phyloP scores from a whole-genome alignment of 2,797 vertebrate species.

The Onychomys leucogaster region DNA sequence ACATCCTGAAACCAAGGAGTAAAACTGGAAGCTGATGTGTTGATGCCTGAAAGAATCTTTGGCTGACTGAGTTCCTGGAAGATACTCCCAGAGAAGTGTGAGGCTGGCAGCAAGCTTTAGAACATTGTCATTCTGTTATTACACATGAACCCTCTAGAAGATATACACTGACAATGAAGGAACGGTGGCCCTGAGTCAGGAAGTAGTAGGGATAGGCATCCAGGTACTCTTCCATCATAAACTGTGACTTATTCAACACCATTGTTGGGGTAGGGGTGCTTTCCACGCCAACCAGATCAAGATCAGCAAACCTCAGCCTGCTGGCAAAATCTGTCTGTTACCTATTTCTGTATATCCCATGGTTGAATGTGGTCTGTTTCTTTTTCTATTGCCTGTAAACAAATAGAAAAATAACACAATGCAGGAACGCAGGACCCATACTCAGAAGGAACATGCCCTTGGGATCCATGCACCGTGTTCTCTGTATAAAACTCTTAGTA shows the following conservation, averaged over 20 bases:
- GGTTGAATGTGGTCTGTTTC: constrained; percentile 1
- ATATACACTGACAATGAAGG: background rate
- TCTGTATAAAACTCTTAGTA: constrained; percentile 9
- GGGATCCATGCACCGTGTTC: background rate
- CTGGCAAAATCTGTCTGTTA: background rate
- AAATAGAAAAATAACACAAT: constrained; percentile 29
- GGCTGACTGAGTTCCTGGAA: background rate
- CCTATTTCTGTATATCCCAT: background rate
- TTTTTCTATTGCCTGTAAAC: constrained; percentile 55
- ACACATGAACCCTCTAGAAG: background rate
- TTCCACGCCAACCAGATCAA: background rate
- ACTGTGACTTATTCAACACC: background rate
- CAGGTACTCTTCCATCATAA: background rate
- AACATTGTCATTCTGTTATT: background rate
- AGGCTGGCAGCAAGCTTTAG: background rate
- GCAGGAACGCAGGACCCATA: background rate
- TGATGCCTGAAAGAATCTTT: background rate
- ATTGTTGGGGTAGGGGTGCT: background rate
- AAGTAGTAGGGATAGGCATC: background rate
- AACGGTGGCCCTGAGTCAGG: background rate
- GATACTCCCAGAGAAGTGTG: background rate
- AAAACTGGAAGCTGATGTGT: background rate
- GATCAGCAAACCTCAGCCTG: background rate
- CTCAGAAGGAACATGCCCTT: background rate
- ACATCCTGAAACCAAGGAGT: background rate